Conservation (phyloP, 2,888 invertebrate species). For the Morpho achilles region DNA sequence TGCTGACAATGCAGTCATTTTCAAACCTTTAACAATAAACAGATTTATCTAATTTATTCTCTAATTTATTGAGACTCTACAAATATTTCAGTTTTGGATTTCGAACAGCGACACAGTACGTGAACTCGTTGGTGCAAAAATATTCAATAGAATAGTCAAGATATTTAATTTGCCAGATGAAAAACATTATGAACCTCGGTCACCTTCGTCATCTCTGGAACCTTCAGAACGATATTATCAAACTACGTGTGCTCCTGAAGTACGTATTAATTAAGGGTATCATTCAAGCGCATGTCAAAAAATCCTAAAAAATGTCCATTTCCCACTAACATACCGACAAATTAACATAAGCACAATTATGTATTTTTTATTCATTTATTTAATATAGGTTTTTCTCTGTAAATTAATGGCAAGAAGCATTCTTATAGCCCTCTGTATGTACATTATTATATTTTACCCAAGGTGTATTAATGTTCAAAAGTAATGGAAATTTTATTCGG, state of each 20-base stretch:
- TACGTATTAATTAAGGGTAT: constrained; percentile 16
- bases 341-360: not conserved
- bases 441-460: too few relatives aligned
- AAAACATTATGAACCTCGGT: constrained; percentile 40
- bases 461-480: too few relatives aligned
- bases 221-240: constrained; percentile 50
- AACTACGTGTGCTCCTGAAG: constrained; percentile 26
- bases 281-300: not conserved
- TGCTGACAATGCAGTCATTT: too few relatives aligned
- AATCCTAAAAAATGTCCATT: not conserved
- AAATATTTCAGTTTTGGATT: constrained; percentile 59
- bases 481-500: too few relatives aligned
- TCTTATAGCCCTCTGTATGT: too few relatives aligned
- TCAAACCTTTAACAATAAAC: too few relatives aligned
- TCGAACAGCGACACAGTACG: constrained; percentile 51
- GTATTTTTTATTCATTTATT: too few relatives aligned
- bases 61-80: not conserved
- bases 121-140: constrained; percentile 51
- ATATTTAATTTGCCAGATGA: constrained; percentile 55
- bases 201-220: constrained; percentile 37
- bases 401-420: too few relatives aligned
- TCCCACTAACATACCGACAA: too few relatives aligned
- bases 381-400: too few relatives aligned
- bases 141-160: constrained; percentile 55
- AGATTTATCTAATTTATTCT: too few relatives aligned